Conservation (phyloP, 2,113 vertebrate species). For the Gorsachius goisagi region DNA sequence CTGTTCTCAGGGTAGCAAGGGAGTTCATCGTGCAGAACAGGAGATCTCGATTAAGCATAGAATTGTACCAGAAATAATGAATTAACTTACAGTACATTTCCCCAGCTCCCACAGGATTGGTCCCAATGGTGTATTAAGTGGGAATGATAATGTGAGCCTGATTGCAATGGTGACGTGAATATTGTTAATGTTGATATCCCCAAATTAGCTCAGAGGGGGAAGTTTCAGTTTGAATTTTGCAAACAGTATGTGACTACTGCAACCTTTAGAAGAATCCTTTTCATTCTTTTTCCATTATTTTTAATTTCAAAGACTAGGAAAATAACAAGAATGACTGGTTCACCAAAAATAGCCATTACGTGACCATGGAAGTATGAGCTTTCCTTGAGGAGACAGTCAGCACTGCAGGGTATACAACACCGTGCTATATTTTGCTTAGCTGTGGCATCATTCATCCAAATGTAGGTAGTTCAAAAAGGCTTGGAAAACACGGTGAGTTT, state of each 20-base stretch:
- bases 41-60: constrained; percentile 25
- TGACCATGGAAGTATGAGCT: constrained; percentile 34
- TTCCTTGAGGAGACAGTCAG: constrained; percentile 13
- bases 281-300: constrained; percentile 13
- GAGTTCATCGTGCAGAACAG: constrained; percentile 19
- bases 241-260: not conserved
- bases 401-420: not conserved
- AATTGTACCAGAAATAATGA: constrained; percentile 19
- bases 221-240: constrained; percentile 8
- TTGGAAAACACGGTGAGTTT: not conserved
- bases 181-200: constrained; percentile 47
- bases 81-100: constrained; percentile 40
- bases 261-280: constrained; percentile 30
- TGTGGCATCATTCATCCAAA: not conserved
- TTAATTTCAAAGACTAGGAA: not conserved
- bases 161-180: constrained; percentile 38
- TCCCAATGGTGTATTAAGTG: constrained; percentile 46
- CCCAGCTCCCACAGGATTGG: constrained; percentile 20
- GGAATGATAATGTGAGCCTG: constrained; percentile 48
- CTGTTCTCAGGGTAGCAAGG: not conserved
- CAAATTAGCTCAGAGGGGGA: constrained; percentile 8
- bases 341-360: constrained; percentile 33
- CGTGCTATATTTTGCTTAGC: constrained; percentile 8
- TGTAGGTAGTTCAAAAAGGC: not conserved
- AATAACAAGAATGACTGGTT: constrained; percentile 28